Evolutionary conservation across 2,797 vertebrate genomes (phyloP).

Genomic region (Silurus lanzhouensis): DNA sequence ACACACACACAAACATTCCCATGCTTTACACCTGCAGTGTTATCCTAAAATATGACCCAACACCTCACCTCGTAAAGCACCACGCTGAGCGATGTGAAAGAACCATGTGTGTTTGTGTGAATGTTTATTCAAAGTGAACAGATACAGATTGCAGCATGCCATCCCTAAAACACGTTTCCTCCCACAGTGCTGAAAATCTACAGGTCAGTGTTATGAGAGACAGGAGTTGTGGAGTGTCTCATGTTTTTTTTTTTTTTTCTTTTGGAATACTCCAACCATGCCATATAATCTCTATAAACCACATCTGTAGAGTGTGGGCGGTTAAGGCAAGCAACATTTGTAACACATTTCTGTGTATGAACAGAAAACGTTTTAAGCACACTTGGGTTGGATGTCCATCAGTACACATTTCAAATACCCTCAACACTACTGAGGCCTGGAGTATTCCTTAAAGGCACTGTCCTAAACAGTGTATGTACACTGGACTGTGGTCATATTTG

Average conservation of each 20-base stretch:
- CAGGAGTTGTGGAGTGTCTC: slow-evolving; percentile 4
- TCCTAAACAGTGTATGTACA: neutral
- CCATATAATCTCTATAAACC: slow-evolving; percentile 21
- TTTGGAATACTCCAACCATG: neutral
- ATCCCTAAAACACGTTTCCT: slow-evolving; percentile 43
- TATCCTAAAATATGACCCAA: slow-evolving; percentile 49
- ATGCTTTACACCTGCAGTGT: slow-evolving; percentile 49
- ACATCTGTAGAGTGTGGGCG: slow-evolving; percentile 11
- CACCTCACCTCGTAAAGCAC: slow-evolving; percentile 62
- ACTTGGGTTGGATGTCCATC: neutral
- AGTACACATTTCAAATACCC: neutral
- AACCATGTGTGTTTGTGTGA: slow-evolving; percentile 43
- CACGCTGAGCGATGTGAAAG: slow-evolving; percentile 60
- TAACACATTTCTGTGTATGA: slow-evolving; percentile 5
- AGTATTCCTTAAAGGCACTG: neutral
- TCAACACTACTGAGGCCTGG: neutral
- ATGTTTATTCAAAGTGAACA: slow-evolving; percentile 48
- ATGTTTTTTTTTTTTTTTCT: neutral
- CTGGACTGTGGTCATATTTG: too few relatives aligned
- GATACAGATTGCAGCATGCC: slow-evolving; percentile 44
- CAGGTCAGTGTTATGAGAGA: slow-evolving; percentile 39
- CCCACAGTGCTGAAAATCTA: slow-evolving; percentile 9
- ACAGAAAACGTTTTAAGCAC: neutral
- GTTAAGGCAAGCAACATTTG: slow-evolving; percentile 1
- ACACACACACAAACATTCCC: slow-evolving; percentile 12